These are phyloP conservation scores for Balaeniceps rex DNA, from an alignment of 2,113 vertebrate species.

Conservation along the genomic window DNA sequence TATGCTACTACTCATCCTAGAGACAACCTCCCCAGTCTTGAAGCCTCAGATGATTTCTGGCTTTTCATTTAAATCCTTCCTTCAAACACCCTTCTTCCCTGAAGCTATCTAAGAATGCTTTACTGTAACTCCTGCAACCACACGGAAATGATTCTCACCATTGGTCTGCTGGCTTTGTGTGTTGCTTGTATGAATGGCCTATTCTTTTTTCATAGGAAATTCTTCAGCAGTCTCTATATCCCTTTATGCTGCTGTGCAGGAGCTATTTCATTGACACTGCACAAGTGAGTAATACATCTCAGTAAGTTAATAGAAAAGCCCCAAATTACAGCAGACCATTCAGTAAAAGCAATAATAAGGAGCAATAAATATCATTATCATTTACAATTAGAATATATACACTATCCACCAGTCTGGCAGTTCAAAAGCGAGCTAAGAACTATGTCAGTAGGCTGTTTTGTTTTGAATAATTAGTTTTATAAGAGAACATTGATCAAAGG, in stretches of 20 bases:
- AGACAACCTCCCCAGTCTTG: not conserved
- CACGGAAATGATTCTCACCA: not conserved
- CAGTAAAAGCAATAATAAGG: not conserved
- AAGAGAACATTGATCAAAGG: constrained; percentile 60
- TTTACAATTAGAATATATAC: not conserved
- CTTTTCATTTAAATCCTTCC: not conserved
- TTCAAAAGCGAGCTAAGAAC: not conserved
- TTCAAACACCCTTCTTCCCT: not conserved
- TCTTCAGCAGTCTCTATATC: not conserved
- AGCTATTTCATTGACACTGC: not conserved
- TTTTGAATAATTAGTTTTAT: constrained; percentile 32
- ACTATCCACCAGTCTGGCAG: not conserved
- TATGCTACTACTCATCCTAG: not conserved
- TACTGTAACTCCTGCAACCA: not conserved
- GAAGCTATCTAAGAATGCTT: not conserved
- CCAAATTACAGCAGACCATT: not conserved
- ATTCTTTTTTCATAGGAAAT: not conserved
- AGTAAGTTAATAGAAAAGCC: not conserved
- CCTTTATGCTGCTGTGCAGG: not conserved
- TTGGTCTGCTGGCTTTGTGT: not conserved
- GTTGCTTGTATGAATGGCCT: not conserved
- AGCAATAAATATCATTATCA: not conserved
- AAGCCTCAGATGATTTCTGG: not conserved
- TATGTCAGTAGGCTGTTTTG: not conserved
- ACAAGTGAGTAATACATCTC: not conserved